Conservation (phyloP, 2,888 invertebrate genomes). For the Zygogramma bicolorata region DNA sequence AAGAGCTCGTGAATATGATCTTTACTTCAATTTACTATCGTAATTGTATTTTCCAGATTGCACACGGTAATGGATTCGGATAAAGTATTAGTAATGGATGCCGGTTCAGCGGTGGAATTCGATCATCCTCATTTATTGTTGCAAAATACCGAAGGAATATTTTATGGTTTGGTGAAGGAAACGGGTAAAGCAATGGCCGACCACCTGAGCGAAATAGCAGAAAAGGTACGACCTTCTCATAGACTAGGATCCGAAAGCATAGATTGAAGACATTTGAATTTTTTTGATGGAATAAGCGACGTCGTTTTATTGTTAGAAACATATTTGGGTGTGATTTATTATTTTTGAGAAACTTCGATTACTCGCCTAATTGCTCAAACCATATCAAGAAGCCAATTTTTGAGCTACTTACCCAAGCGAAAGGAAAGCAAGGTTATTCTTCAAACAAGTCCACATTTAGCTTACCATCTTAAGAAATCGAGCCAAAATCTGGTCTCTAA, state of each 20-base stretch:
- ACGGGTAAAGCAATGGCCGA: slow-evolving; percentile 68
- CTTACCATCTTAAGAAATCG: too few species aligned
- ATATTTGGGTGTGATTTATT: background rate
- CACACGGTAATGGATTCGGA: slow-evolving; percentile 90
- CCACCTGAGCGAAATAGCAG: slow-evolving; percentile 54
- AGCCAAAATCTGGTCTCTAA: too few species aligned
- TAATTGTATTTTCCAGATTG: slow-evolving; percentile 66
- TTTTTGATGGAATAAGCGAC: too few species aligned
- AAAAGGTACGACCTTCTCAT: slow-evolving; percentile 46
- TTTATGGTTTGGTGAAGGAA: slow-evolving; percentile 74
- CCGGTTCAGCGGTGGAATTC: slow-evolving; percentile 77
- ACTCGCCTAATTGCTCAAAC: too few species aligned
- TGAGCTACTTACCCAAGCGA: too few species aligned
- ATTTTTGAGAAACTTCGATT: too few species aligned
- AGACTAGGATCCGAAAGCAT: background rate
- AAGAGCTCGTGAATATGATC: too few species aligned
- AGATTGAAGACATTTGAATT: too few species aligned
- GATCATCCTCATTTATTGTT: slow-evolving; percentile 76
- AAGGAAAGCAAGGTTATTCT: too few species aligned
- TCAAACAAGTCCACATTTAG: too few species aligned
- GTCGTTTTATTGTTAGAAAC: too few species aligned
- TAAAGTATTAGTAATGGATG: slow-evolving; percentile 74
- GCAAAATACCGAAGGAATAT: slow-evolving; percentile 68
- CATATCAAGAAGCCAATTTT: too few species aligned
- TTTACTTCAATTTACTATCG: background rate